Base-by-base conservation (phyloP, 2,113 vertebrate genomes). In the Dascyllus trimaculatus region DNA sequence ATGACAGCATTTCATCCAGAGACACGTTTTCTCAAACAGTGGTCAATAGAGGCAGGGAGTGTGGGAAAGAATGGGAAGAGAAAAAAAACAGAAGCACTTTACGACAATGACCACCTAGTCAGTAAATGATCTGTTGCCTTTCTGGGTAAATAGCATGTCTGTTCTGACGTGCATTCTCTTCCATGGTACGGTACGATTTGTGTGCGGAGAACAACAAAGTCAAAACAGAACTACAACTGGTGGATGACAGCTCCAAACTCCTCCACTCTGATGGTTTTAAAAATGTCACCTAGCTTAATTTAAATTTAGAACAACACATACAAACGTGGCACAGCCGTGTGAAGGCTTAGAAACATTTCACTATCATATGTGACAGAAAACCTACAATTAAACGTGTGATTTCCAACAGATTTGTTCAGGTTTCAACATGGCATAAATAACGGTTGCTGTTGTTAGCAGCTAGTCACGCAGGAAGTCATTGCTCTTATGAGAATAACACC, bases 1-100 rank as follows among this genome's bases (percentile, higher is more conserved):
- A 91, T 90, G 79, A 82, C 81, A 81, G 72, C 62, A 82, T 89
- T 90, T 85, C 73, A 89, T 88, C 59, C 69, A 38, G 53, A 81
- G 69, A 78, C 84, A 89, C 75, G 84, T 90, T 88, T 77, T 72
- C 62, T 69, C 62, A 78, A 81, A 68, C 70, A 59, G 25, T 73
- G 78, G 82, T 91, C 87, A 89, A 93, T 88, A 92, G 29, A 75
- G 60, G 35, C 68, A 46, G 17, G 63, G 72, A 9, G 14, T 63
- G 82, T 71, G 60, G 69, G 43, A 80, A 65, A 61, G 77, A 75
- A 85, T 80, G 57, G 49, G 57, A 46, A 60, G 38, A 57, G 18
- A 75, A 80, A 88, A 66, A 82, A 29, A 29, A 29, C 59, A 71
- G 38, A 74, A 53, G 54, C 73, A 59, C 59, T 81, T 77, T 62